phyloP scores from a whole-genome alignment of 2,797 vertebrate species.

The Echeneis naucrates region DNA sequence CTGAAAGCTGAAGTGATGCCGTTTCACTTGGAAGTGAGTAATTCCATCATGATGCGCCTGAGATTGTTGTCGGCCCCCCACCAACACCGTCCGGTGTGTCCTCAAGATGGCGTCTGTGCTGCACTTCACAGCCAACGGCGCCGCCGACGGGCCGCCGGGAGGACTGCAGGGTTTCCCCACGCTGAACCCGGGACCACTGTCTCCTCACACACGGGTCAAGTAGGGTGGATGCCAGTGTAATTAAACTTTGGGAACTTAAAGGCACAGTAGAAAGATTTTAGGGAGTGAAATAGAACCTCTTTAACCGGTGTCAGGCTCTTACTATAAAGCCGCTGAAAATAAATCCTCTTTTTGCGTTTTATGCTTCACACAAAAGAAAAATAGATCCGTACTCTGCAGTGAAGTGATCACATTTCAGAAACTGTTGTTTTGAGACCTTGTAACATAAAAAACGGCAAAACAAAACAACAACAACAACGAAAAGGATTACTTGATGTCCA shows the following conservation, averaged over 20 bases:
- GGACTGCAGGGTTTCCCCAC: conserved; percentile 51
- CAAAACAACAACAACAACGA: too few species aligned
- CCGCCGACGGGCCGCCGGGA: conserved; percentile 35
- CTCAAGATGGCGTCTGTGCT: conserved; percentile 83
- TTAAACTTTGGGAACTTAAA: not conserved
- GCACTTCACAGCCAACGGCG: conserved; percentile 56
- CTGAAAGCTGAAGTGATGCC: conserved; percentile 6
- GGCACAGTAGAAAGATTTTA: not conserved
- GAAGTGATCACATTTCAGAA: not conserved
- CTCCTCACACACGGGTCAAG: not conserved
- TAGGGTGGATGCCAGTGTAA: not conserved
- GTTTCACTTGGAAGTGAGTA: conserved; percentile 59
- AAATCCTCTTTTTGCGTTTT: not conserved
- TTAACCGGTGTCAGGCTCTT: not conserved
- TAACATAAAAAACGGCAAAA: not conserved
- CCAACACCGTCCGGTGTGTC: conserved; percentile 67
- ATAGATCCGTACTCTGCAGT: not conserved
- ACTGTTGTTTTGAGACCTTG: not conserved
- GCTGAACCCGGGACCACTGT: not conserved
- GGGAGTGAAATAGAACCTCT: not conserved
- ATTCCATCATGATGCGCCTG: conserved; percentile 75
- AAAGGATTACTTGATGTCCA: not conserved
- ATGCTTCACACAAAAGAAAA: not conserved
- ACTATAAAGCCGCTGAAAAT: not conserved
- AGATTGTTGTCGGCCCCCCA: conserved; percentile 75